phyloP scores from a whole-genome alignment of 2,113 vertebrate genomes.

The Taxidea taxus region DNA sequence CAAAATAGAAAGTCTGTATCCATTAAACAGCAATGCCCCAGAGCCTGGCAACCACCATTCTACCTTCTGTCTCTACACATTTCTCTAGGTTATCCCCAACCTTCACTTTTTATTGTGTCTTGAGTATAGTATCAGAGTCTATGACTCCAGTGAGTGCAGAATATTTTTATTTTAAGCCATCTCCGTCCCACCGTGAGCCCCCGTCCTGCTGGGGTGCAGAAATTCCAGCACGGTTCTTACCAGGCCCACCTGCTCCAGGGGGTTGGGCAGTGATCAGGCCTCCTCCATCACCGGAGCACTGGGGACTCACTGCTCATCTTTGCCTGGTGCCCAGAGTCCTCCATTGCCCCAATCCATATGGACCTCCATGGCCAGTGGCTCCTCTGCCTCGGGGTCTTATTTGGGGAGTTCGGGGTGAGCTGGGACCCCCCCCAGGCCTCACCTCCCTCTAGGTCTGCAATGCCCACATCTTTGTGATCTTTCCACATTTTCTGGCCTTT shows the following conservation, averaged over 20 bases:
- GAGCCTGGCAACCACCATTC: not conserved
- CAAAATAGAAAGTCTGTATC: not conserved
- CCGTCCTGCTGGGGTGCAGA: not conserved
- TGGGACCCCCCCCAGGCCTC: not conserved
- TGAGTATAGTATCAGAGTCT: not conserved
- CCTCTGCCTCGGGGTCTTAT: not conserved
- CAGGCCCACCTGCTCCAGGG: not conserved
- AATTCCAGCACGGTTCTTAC: not conserved
- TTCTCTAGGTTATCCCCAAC: not conserved
- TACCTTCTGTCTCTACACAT: not conserved
- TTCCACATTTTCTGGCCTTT: not conserved
- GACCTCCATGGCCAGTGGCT: not conserved
- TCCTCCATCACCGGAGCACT: not conserved
- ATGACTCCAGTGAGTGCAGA: not conserved
- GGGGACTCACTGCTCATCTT: not conserved
- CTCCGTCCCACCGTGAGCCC: not conserved
- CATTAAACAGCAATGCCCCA: not conserved
- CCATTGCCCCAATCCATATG: not conserved
- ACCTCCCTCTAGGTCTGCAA: not conserved
- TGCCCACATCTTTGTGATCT: accelerated
- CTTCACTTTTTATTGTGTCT: not conserved
- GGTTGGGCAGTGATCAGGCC: not conserved
- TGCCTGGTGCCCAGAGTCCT: not conserved
- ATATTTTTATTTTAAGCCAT: not conserved
- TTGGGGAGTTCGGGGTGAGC: not conserved